Conservation (phyloP, 2,797 vertebrate species). For the Protosalanx chinensis region DNA sequence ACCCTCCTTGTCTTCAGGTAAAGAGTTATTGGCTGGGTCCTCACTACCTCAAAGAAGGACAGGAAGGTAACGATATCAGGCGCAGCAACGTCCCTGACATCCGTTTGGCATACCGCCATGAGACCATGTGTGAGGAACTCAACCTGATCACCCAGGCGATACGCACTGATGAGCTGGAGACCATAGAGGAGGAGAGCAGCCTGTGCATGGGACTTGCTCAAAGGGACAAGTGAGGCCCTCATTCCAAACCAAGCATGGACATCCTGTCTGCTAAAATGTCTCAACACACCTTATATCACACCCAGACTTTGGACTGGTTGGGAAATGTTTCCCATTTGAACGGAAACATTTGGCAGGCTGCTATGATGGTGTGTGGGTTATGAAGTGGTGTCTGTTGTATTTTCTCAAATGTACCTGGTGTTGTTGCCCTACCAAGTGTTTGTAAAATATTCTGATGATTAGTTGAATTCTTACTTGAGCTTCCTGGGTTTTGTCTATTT, state of each 20-base stretch:
- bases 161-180: slow-evolving; percentile 86
- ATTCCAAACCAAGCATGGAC: slow-evolving; percentile 13
- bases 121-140: slow-evolving; percentile 95
- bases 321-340: slow-evolving; percentile 43
- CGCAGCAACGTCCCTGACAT: slow-evolving; percentile 96
- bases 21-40: slow-evolving; percentile 94
- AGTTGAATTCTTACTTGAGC: slow-evolving; percentile 27
- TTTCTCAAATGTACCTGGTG: slow-evolving; percentile 31
- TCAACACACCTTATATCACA: slow-evolving; percentile 9
- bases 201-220: slow-evolving; percentile 59
- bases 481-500: slow-evolving; percentile 25
- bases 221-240: slow-evolving; percentile 42
- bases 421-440: slow-evolving; percentile 12
- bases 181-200: slow-evolving; percentile 80
- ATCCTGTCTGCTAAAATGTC: slow-evolving; percentile 31
- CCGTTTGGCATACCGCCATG: slow-evolving; percentile 88
- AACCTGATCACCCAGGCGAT: slow-evolving; percentile 92
- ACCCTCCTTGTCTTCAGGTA: slow-evolving; percentile 65
- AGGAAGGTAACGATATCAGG: slow-evolving; percentile 91
- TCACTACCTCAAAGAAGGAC: slow-evolving; percentile 85
- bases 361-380: neutral
- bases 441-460: slow-evolving; percentile 36
- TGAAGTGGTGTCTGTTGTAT: slow-evolving; percentile 8
- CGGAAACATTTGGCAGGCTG: slow-evolving; percentile 21
- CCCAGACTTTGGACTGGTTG: slow-evolving; percentile 30